phyloP scores from a whole-genome alignment of 2,797 vertebrate genomes.

The Triplophysa bombifrons region DNA sequence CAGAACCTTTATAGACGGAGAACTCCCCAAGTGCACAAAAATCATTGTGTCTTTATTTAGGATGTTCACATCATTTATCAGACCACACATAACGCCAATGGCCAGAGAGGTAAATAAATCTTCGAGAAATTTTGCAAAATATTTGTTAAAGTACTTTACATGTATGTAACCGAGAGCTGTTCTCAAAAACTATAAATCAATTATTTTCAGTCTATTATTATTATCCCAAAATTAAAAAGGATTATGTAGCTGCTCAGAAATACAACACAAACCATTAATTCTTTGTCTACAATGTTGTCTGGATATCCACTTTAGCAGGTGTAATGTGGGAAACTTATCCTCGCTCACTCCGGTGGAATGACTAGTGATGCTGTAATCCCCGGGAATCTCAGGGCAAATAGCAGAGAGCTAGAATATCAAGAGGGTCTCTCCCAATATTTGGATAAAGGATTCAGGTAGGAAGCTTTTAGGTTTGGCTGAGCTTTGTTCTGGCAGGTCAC shows the following conservation, averaged over 20 bases:
- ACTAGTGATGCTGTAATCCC: constrained; percentile 74
- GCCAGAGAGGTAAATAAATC: too few species aligned
- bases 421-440: constrained; percentile 80
- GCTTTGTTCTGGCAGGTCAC: constrained; percentile 74
- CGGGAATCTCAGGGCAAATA: constrained; percentile 74
- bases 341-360: constrained; percentile 53
- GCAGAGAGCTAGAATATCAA: constrained; percentile 69
- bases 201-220: too few species aligned
- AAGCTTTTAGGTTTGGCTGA: constrained; percentile 72
- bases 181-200: too few species aligned
- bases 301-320: constrained; percentile 29
- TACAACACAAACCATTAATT: neutral
- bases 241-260: neutral
- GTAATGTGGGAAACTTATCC: constrained; percentile 52
- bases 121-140: too few species aligned
- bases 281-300: neutral
- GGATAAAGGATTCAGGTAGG: constrained; percentile 77
- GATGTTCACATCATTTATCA: neutral
- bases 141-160: too few species aligned
- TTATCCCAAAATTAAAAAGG: neutral
- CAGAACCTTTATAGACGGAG: constrained; percentile 67
- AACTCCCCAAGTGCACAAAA: constrained; percentile 42
- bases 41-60: neutral
- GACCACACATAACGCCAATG: neutral
- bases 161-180: too few species aligned